A percentile compares a stretch with the other conserved stretches of the same genome.
Evolutionary conservation across 2,797 vertebrate genomes (phyloP).

Genomic region (Merluccius polli): DNA sequence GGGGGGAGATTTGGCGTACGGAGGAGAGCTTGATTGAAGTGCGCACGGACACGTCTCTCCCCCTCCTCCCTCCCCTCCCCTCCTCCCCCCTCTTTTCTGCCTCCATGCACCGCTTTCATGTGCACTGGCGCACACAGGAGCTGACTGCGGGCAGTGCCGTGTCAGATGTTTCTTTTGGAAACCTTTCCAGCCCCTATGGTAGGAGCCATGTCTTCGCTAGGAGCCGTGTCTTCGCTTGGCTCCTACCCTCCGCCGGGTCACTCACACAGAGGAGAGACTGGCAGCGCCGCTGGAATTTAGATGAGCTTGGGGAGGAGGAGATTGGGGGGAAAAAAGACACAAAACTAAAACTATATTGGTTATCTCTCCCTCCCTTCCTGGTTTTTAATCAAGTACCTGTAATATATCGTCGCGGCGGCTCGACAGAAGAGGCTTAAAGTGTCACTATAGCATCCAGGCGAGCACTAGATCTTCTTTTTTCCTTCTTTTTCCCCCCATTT

Average conservation of each 20-base stretch:
- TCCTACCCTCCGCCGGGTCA: too few relatives aligned
- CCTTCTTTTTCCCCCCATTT: too few relatives aligned
- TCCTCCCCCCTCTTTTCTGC: conserved; percentile 28
- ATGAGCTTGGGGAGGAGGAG: conserved; percentile 65
- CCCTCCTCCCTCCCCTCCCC: too few relatives aligned
- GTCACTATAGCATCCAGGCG: neutral
- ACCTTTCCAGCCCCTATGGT: conserved; percentile 52
- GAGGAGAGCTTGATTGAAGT: neutral
- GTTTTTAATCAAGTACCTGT: neutral
- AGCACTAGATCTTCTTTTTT: neutral
- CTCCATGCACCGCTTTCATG: conserved; percentile 45
- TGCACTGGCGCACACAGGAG: conserved; percentile 31
- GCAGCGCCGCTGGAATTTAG: conserved; percentile 67
- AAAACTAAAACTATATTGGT: conserved; percentile 22
- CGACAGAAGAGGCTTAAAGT: neutral
- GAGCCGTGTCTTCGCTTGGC: too few relatives aligned
- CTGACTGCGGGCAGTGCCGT: conserved; percentile 27
- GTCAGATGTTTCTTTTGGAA: conserved; percentile 55
- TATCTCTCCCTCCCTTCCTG: neutral
- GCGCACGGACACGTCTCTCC: neutral
- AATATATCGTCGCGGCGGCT: neutral
- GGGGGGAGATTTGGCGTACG: neutral
- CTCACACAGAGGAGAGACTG: conserved; percentile 66
- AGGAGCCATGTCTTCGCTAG: conserved; percentile 55
- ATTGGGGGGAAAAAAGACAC: conserved; percentile 27